phyloP scores from a whole-genome alignment of 2,888 invertebrate genomes.

The Temnothorax ravouxi region DNA sequence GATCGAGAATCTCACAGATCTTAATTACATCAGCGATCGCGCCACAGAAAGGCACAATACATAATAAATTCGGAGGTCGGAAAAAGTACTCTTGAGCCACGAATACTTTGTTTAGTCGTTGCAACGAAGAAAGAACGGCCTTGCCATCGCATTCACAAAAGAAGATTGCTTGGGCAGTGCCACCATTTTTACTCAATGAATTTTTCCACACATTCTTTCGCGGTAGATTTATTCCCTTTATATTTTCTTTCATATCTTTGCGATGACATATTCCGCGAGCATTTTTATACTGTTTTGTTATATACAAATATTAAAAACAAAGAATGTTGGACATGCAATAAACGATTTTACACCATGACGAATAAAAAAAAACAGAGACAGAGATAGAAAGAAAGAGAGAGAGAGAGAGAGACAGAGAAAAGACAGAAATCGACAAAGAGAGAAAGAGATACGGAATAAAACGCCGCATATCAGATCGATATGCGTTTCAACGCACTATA shows the following conservation, averaged over 20 bases:
- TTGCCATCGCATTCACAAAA: conserved; percentile 31
- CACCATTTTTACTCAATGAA: conserved; percentile 49
- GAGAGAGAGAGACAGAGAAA: background rate
- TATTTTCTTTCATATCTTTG: conserved; percentile 20
- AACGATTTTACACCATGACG: background rate
- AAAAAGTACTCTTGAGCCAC: conserved; percentile 3
- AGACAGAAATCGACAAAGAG: background rate
- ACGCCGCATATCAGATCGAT: conserved; percentile 3
- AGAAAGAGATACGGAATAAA: background rate
- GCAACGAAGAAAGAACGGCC: background rate
- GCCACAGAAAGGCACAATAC: background rate
- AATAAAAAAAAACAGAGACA: background rate
- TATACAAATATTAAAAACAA: conserved; percentile 11
- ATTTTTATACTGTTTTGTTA: background rate
- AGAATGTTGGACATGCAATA: background rate
- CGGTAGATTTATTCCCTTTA: conserved; percentile 28
- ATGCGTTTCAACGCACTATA: background rate
- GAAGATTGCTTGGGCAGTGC: conserved; percentile 10
- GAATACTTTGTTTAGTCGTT: background rate
- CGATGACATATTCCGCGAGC: background rate
- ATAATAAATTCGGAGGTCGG: conserved; percentile 2
- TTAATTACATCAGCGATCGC: conserved; percentile 13
- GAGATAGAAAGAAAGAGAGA: background rate
- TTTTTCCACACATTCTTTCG: conserved; percentile 27
- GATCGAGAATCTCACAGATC: conserved; percentile 3